Percentiles rank a stretch among this genome's conserved stretches.
Conservation (phyloP, 2,113 vertebrate genomes). For the Megaceryle maxima region DNA sequence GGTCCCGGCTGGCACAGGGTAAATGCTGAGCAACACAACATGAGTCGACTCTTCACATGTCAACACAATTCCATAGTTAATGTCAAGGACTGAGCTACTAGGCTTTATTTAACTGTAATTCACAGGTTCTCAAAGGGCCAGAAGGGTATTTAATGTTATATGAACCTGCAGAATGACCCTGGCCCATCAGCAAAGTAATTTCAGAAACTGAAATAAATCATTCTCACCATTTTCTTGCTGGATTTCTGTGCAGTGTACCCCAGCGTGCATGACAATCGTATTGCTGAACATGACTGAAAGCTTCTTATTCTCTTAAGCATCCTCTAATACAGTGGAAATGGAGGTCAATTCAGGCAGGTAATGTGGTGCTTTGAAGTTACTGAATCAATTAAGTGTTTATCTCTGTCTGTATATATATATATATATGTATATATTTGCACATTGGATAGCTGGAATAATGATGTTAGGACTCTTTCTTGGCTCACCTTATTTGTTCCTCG, state of each 20-base stretch:
- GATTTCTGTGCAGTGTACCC: background rate
- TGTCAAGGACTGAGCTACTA: background rate
- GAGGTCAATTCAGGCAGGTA: background rate
- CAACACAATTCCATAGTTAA: background rate
- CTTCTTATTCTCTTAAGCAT: conserved; percentile 1
- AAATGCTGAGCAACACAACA: background rate
- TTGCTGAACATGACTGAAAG: background rate
- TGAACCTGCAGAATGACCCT: background rate
- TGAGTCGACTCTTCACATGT: background rate
- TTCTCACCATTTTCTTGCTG: background rate
- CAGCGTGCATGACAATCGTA: background rate
- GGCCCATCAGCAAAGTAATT: background rate
- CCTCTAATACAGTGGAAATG: background rate
- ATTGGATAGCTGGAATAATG: background rate
- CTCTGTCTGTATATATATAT: background rate
- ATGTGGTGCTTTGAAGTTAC: conserved; percentile 3
- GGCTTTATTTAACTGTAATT: background rate
- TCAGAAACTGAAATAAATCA: background rate
- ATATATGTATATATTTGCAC: background rate
- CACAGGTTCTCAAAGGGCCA: background rate
- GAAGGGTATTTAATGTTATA: background rate
- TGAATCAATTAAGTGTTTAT: background rate
- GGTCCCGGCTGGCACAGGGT: background rate
- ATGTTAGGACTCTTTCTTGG: background rate
- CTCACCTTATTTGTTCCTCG: background rate